Evolutionary conservation across 2,113 vertebrate genomes (phyloP).

Genomic region (Etheostoma spectabile): DNA sequence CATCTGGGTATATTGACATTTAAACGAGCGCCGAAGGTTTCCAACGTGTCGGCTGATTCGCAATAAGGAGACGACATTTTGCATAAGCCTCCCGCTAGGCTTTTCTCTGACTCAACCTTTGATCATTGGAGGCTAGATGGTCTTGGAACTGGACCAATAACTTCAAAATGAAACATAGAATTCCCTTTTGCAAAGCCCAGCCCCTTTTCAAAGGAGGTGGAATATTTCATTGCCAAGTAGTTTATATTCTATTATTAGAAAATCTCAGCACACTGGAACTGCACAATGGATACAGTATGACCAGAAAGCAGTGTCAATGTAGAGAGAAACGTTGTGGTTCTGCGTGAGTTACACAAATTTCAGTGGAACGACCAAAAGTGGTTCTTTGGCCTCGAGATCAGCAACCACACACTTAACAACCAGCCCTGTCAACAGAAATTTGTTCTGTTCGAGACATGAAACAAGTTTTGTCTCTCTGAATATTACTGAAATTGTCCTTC

Average conservation of each 20-base stretch:
- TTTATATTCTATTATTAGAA: conserved; percentile 81
- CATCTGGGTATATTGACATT: conserved; percentile 75
- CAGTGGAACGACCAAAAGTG: conserved; percentile 77
- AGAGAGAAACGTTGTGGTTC: conserved; percentile 65
- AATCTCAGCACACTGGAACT: conserved; percentile 48
- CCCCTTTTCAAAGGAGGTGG: conserved; percentile 69
- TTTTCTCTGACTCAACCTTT: conserved; percentile 83
- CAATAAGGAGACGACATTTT: conserved; percentile 80
- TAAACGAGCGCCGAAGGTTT: conserved; percentile 71
- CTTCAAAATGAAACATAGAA: conserved; percentile 85
- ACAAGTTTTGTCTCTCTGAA: conserved; percentile 77
- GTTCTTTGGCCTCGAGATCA: conserved; percentile 76
- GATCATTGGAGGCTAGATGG: conserved; percentile 83
- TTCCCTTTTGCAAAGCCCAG: conserved; percentile 67
- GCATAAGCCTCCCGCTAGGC: conserved; percentile 81
- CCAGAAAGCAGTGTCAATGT: conserved; percentile 55
- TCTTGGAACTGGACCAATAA: conserved; percentile 84
- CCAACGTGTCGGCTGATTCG: conserved; percentile 64
- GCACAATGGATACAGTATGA: conserved; percentile 76
- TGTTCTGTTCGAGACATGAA: conserved; percentile 69
- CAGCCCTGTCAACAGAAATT: conserved; percentile 84
- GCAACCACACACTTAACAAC: conserved; percentile 85
- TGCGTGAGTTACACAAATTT: conserved; percentile 69
- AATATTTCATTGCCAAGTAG: conserved; percentile 76
- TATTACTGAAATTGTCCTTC: conserved; percentile 70